Base-by-base conservation (phyloP, 2,797 vertebrate genomes). In the Coccyzus lansbergi region DNA sequence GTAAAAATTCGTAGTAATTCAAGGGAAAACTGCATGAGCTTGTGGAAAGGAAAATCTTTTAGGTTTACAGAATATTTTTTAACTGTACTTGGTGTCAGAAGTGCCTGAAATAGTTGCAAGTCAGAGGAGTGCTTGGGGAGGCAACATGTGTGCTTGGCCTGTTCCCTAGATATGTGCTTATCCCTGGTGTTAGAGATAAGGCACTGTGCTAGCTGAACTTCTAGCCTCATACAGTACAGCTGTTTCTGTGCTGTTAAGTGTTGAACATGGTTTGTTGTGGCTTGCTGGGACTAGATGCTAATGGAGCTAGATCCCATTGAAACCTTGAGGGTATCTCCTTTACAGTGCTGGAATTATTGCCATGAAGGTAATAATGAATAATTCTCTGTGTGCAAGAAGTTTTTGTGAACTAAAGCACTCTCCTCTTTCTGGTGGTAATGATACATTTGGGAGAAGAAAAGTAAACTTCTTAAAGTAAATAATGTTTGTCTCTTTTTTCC, bases 381-480 rank as follows among this genome's bases (percentile, higher is more conserved):
- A 86, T 92, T 84, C 92, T 92, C 62, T 88, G 34, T 75, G 48
- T 56, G 79, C 90, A 69, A 83, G 62, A 87, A 72, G 62, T 90
- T 92, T 72, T 33, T 75, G 28, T 71, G 34, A 92, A 65, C 42
- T 75, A 65, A 88, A 94, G 26, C 46, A 71, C 21, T 94, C 52
- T 64, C 16, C 15, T 94, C 52, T 93, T 38, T 78, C 52, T 92
- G 80, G 59, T 92, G 74, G 89, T 88, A 94, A 69, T 55, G 28
- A 68, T 62, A 69, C 65, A 19, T 75, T 48, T 69, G 80, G 84
- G 76, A 93, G 72, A 92, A 86, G 62, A 71, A 91, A 91, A 85
- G 49, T 68, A 93, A 91, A 88, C 46, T 74, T 81, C 33, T 87
- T 8, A 56, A 80, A 79, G 88, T 76, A 95, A 92, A 85, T 86